Evolutionary conservation across 1,140 invertebrate species (phyloP).

Genomic region (Episyrphus balteatus): DNA sequence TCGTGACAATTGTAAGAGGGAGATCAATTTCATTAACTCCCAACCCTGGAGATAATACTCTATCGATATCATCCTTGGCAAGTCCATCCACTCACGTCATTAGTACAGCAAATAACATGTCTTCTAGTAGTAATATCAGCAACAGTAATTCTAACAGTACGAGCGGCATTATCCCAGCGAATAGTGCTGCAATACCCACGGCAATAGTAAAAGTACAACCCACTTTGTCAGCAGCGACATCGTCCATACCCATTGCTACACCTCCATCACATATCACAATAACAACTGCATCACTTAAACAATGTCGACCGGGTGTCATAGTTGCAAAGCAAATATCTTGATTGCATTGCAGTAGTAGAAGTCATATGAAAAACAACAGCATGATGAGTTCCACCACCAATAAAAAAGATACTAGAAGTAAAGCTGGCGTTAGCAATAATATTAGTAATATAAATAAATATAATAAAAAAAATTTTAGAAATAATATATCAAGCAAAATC

Average conservation of each 20-base stretch:
- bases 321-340: conserved; percentile 59
- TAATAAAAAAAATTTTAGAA: not conserved
- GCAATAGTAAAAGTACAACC: conserved; percentile 34
- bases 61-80: not conserved
- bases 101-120: conserved; percentile 1
- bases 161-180: not conserved
- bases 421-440: not conserved
- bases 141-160: not conserved
- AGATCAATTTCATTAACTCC: conserved; percentile 5
- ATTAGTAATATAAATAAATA: not conserved
- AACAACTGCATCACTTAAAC: conserved; percentile 41
- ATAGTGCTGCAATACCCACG: conserved; percentile 19
- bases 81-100: not conserved
- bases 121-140: not conserved
- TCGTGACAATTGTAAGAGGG: conserved; percentile 16
- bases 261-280: conserved; percentile 23
- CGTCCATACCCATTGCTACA: conserved; percentile 16
- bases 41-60: not conserved
- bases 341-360: conserved; percentile 16
- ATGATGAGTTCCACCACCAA: not conserved
- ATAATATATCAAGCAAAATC: not conserved
- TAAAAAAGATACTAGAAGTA: not conserved
- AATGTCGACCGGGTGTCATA: conserved; percentile 73
- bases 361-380: not conserved
- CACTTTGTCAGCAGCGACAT: conserved; percentile 3